phyloP scores from a whole-genome alignment of 2,113 vertebrate genomes.

The Mystacornis crossleyi region DNA sequence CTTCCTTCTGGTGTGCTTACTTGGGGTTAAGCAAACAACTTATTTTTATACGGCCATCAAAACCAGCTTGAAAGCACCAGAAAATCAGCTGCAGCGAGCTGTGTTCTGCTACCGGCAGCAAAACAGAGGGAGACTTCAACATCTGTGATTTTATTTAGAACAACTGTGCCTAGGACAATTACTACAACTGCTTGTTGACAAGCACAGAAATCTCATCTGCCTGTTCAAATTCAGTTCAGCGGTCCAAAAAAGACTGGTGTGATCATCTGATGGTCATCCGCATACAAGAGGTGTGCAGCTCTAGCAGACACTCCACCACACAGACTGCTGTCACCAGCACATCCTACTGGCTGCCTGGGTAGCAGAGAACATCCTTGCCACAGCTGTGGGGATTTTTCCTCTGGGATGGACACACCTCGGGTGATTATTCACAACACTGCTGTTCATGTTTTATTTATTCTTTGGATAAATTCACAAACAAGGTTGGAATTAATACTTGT shows the following conservation, averaged over 20 bases:
- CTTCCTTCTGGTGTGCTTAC: constrained; percentile 14
- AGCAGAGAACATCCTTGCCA: background rate
- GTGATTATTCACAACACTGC: background rate
- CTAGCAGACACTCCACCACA: background rate
- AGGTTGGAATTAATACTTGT: background rate
- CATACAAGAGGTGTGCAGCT: background rate
- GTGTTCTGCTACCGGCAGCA: background rate
- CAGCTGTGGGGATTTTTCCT: too few relatives aligned
- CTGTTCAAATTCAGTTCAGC: background rate
- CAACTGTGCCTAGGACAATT: background rate
- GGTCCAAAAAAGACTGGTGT: background rate
- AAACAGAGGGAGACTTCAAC: background rate
- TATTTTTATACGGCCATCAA: constrained; percentile 18
- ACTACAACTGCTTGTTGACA: background rate
- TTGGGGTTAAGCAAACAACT: constrained; percentile 38
- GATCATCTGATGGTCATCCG: background rate
- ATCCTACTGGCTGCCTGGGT: background rate
- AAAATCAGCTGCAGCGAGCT: background rate
- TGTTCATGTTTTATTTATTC: background rate
- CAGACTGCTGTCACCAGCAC: background rate
- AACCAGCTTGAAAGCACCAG: constrained; percentile 30
- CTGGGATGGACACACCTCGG: background rate
- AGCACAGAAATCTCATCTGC: background rate
- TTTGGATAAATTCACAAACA: background rate
- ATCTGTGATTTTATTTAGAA: constrained; percentile 35